These are phyloP conservation scores for Chaetodon trifascialis DNA, from an alignment of 2,113 vertebrate species.

Conservation along the genomic window DNA sequence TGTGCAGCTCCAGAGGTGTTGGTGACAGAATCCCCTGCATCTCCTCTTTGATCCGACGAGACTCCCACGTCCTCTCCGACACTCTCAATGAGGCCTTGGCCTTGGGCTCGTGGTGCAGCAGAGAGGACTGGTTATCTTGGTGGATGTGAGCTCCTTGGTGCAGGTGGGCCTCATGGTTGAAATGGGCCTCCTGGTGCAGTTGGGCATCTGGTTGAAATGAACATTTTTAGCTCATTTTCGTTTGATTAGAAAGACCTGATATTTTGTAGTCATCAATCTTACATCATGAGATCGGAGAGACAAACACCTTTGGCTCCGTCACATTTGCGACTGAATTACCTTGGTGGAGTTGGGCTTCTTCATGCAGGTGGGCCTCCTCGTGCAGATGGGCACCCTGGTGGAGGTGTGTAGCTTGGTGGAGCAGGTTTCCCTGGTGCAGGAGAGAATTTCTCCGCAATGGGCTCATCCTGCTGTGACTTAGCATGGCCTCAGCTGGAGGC, in stretches of 20 bases:
- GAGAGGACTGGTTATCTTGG: constrained; percentile 67
- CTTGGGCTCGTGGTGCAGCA: constrained; percentile 76
- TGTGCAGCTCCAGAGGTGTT: constrained; percentile 92
- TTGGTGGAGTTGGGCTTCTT: constrained; percentile 69
- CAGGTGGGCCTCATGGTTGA: constrained; percentile 67
- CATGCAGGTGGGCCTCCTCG: constrained; percentile 68
- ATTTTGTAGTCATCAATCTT: background rate
- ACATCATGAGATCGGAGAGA: background rate
- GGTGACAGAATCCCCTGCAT: constrained; percentile 92
- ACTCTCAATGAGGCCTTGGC: constrained; percentile 80
- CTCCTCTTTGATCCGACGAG: constrained; percentile 89
- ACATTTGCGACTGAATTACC: constrained; percentile 28
- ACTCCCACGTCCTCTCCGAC: constrained; percentile 89
- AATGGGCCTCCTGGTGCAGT: constrained; percentile 62
- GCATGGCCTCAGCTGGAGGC: constrained; percentile 80
- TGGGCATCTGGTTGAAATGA: constrained; percentile 46
- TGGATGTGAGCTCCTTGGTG: constrained; percentile 61
- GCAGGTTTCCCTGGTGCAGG: constrained; percentile 71
- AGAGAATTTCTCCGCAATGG: constrained; percentile 83
- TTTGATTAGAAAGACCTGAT: background rate
- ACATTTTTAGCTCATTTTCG: background rate
- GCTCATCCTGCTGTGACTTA: constrained; percentile 82
- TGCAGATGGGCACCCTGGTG: constrained; percentile 75
- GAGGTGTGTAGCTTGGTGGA: constrained; percentile 66
- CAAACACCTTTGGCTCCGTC: background rate